phyloP scores from a whole-genome alignment of 2,888 invertebrate genomes.

The Ctenicera cuprea region DNA sequence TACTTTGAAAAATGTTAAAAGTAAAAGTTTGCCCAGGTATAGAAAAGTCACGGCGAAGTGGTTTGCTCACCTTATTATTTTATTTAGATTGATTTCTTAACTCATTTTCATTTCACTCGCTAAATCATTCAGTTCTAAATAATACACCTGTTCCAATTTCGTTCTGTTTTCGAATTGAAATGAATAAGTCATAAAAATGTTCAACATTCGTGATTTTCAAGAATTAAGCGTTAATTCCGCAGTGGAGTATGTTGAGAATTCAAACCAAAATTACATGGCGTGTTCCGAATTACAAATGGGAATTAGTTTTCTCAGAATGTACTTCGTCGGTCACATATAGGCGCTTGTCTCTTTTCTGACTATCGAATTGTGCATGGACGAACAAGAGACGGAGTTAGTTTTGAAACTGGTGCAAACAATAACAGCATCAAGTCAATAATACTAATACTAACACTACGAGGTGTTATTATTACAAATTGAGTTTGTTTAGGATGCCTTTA shows the following conservation, averaged over 20 bases:
- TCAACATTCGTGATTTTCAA: slow-evolving; percentile 41
- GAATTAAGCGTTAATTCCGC: slow-evolving; percentile 47
- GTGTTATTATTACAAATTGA: slow-evolving; percentile 48
- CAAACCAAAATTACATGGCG: slow-evolving; percentile 56
- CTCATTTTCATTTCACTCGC: too few relatives aligned
- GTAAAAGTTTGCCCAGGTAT: too few relatives aligned
- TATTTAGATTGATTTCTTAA: too few relatives aligned
- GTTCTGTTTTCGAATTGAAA: slow-evolving; percentile 31
- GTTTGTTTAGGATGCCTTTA: slow-evolving; percentile 42
- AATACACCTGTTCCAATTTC: neutral
- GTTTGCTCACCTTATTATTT: too few relatives aligned
- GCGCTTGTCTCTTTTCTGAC: neutral
- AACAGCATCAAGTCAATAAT: slow-evolving; percentile 26
- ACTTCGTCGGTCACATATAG: neutral
- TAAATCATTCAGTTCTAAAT: neutral
- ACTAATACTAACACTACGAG: slow-evolving; percentile 38
- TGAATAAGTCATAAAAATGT: slow-evolving; percentile 41
- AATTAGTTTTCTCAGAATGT: slow-evolving; percentile 7
- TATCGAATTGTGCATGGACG: neutral
- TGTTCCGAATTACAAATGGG: slow-evolving; percentile 52
- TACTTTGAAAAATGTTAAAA: too few relatives aligned
- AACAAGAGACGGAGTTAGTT: neutral
- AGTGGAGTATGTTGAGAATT: slow-evolving; percentile 52
- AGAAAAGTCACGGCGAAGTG: too few relatives aligned
- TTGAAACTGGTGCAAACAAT: neutral